Evolutionary conservation across 1,140 invertebrate genomes (phyloP).

Genomic region (Matsumurasca onukii): DNA sequence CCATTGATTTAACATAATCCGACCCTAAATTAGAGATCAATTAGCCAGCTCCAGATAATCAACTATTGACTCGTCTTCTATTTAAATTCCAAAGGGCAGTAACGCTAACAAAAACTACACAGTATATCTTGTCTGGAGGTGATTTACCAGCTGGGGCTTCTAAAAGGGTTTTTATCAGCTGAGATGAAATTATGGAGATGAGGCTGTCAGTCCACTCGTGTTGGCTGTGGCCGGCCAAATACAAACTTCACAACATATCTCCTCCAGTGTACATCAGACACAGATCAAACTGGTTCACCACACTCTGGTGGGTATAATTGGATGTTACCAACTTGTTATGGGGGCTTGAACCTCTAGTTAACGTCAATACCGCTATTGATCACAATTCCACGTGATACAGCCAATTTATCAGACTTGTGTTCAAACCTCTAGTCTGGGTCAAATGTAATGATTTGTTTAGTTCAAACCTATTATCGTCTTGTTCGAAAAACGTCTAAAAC

Average conservation of each 20-base stretch:
- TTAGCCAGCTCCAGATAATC: too few relatives aligned
- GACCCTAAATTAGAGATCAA: too few relatives aligned
- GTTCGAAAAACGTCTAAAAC: too few relatives aligned
- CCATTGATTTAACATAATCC: too few relatives aligned
- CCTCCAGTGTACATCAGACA: neutral
- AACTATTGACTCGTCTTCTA: too few relatives aligned
- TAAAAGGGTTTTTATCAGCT: slow-evolving; percentile 23
- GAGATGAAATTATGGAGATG: slow-evolving; percentile 29
- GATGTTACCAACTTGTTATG: slow-evolving; percentile 24
- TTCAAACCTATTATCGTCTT: too few relatives aligned
- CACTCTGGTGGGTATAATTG: slow-evolving; percentile 20
- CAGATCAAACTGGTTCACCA: slow-evolving; percentile 9
- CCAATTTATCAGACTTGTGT: slow-evolving; percentile 27
- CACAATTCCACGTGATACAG: slow-evolving; percentile 13
- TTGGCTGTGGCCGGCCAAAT: slow-evolving; percentile 6
- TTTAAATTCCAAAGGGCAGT: too few relatives aligned
- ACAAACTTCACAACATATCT: neutral
- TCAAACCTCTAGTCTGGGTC: too few relatives aligned
- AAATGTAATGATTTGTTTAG: too few relatives aligned
- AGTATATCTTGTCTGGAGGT: too few relatives aligned
- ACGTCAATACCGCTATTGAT: slow-evolving; percentile 16
- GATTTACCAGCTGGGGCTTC: slow-evolving; percentile 4
- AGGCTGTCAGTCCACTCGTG: slow-evolving; percentile 11
- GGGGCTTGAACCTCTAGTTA: slow-evolving; percentile 18
- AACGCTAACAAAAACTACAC: too few relatives aligned